Base-by-base conservation (phyloP, 2,113 vertebrate species). In the Cyanoderma ruficeps region DNA sequence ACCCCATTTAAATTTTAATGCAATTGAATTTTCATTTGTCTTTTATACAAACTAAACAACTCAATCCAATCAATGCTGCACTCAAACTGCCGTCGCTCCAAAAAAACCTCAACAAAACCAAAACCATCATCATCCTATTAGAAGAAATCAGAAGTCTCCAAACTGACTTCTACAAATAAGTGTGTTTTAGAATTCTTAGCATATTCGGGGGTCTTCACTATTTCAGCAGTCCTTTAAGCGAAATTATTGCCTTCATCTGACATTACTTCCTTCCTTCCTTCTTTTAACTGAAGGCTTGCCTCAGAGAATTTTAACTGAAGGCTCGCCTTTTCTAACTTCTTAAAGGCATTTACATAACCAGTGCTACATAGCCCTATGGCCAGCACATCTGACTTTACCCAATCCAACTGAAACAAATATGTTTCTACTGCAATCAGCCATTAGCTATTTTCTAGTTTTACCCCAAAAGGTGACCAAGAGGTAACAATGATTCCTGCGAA, bases 281-380 rank as follows among this genome's bases (percentile, higher is more conserved):
- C 24, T n/a, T 71, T 72, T 14, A 76, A 59, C 0, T 28, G 52
- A 90, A 67, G 31, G 35, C 12, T 47, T 0, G 0, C 15, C 69
- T 55, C 39, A 39, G 39, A 39, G 39, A 39, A 39, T n/a, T 71
- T 72, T 14, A 76, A 59, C 0, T 28, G 52, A 90, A 67, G 31
- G 39, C 12, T 47, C 0, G 0, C 13, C 65, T 55, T 35, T 49
- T 85, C 47, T 25, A 12, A 59, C 37, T 67, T 55, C 23, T 83
- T 65, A 50, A 44, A 83, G 33, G 14, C 20, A 77, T 78, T 87
- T 60, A 52, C 17, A 46, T 16, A 47, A 60, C 5, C 18, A 31
- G 4, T 9, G 13, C 39, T 39, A 37, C 16, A 28, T 0, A 56
- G 17, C 6, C 39, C 27, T 59, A 5, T 2, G 24, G 49, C 16